Evolutionary conservation across 2,888 invertebrate species (phyloP), one percentile per base, ranked within the genome.

Genomic region (Acanthacorydalis orientalis): DNA sequence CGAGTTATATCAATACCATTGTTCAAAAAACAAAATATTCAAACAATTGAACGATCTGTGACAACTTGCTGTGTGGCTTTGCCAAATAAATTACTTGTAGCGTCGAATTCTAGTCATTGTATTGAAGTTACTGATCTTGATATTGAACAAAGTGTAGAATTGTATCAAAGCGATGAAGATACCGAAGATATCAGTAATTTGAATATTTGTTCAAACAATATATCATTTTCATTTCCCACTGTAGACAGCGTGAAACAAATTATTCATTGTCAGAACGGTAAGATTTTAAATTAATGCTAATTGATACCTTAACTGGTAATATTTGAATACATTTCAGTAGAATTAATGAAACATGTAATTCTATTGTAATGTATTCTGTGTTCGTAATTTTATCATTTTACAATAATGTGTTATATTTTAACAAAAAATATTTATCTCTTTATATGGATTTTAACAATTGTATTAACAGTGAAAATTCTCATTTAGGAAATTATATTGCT

Each of bases 191-290:
- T 12, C 10, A 37, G n/a, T 15, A 38, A 14, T 57, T 62, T 0
- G 62, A 66, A 31, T 61, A 23, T 23, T 4, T 23, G 23, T 23
- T 64, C 12, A 61, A 34, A 46, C 7, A 63, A 46, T 34, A 60
- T 75, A 6, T 57, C 70, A n/a, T 75, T 78, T 53, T 71, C 74
- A 1, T 78, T 85, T 58, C 79, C 83, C 1, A 83, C 84, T 0
- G 82, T 84, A 1, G 83, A 83, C 53, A 73, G 78, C 55, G 80
- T 80, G 6, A 69, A 74, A 43, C 75, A 77, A 57, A 68, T 85
- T 44, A 64, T 75, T 0, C 80, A 82, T 57, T 83, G 82, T 55
- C 61, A 70, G 47, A 72, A 76, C 56, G 84, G 83, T 73, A 63
- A 60, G 56, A n/a, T n/a, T n/a, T n/a, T n/a, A n/a, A n/a, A n/a